Conservation (phyloP, 2,888 invertebrate genomes). For the Eurois occulta region DNA sequence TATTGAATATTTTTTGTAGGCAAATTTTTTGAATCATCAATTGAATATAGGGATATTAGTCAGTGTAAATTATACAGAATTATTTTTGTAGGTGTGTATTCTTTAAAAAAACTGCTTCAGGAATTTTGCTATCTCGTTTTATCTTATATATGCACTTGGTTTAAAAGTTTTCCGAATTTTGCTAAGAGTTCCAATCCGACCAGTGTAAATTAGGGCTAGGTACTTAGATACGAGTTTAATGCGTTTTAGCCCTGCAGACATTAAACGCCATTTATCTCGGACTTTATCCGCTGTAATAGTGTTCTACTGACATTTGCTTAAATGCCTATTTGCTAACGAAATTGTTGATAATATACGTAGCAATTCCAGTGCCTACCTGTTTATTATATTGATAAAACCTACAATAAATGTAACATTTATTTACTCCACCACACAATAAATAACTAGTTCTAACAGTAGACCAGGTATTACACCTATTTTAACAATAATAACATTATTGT, state of each 20-base stretch:
- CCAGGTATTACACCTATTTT: no score
- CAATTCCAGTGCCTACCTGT: neutral
- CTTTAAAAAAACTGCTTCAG: neutral
- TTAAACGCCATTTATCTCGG: constrained; percentile 22
- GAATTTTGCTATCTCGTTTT: neutral
- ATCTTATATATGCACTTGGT: neutral
- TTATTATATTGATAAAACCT: constrained; percentile 16
- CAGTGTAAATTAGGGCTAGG: neutral
- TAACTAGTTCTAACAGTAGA: neutral
- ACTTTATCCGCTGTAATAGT: constrained; percentile 28
- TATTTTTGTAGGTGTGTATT: neutral
- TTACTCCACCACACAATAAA: neutral
- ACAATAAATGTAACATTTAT: neutral
- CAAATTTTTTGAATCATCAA: constrained; percentile 14
- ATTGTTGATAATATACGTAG: neutral
- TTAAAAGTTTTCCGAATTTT: neutral
- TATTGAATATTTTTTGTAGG: constrained; percentile 4
- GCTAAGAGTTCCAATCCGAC: neutral
- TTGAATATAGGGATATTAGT: constrained; percentile 8
- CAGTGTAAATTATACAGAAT: neutral
- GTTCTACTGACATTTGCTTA: constrained; percentile 51
- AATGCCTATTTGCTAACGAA: constrained; percentile 35
- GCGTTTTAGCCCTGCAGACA: constrained; percentile 11
- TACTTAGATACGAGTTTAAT: neutral
- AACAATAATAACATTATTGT: neutral